Evolutionary conservation across 2,113 vertebrate species (phyloP).

Genomic region (Marmota monax): DNA sequence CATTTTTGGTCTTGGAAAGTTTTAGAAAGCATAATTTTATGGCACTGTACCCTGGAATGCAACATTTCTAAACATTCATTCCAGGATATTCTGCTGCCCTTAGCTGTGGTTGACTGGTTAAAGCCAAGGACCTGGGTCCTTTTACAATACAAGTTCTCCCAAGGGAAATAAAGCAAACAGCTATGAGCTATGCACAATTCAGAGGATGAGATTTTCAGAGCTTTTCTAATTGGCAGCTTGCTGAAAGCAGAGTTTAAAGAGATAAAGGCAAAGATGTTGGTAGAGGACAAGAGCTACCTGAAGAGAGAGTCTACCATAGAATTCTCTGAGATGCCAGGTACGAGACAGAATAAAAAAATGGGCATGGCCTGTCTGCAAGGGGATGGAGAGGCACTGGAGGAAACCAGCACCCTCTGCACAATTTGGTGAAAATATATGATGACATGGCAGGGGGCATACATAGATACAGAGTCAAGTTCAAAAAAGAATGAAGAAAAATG

Average conservation of each 20-base stretch:
- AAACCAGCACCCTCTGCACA: not conserved
- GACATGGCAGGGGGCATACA: too few relatives aligned
- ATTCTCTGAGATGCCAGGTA: not conserved
- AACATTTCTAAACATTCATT: not conserved
- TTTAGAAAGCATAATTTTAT: not conserved
- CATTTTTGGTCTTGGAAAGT: not conserved
- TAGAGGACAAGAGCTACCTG: not conserved
- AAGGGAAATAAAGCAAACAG: not conserved
- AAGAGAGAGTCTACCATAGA: not conserved
- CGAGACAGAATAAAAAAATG: not conserved
- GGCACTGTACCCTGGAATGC: not conserved
- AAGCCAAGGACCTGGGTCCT: not conserved
- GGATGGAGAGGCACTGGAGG: not conserved
- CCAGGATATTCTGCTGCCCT: not conserved
- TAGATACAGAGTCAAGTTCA: not conserved
- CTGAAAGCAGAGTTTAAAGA: not conserved
- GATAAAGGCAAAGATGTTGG: not conserved
- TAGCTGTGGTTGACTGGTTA: not conserved
- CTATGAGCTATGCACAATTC: not conserved
- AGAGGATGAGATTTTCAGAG: not conserved
- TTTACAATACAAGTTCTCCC: not conserved
- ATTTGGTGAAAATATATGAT: not conserved
- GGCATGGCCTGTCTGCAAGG: not conserved
- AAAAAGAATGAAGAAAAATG: constrained; percentile 5
- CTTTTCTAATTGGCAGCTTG: not conserved